Base-by-base conservation (phyloP, 2,888 invertebrate genomes). In the Andricus curvator region DNA sequence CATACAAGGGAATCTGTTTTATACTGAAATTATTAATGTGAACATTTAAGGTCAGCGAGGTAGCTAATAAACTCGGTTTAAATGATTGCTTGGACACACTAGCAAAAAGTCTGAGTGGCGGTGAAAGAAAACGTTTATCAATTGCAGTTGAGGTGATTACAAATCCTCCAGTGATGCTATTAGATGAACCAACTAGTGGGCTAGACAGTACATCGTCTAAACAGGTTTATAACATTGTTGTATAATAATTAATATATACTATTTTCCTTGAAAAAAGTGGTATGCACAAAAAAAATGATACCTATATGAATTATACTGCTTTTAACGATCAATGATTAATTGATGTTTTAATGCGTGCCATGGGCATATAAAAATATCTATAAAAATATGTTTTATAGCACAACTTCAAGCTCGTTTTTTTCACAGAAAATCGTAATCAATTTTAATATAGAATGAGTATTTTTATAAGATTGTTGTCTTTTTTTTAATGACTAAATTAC, bases 141-240 rank as follows among this genome's bases (percentile, higher is more conserved):
- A 95, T 95, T 37, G 95, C 94, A 4, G 90, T 94, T 68, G 95
- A 95, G 89, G 93, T 95, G 83, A 94, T 95, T 70, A 95, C 94
- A 84, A 95, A 94, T 86, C 95, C 95, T 2, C 94, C 94, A 3
- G 93, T 95, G 78, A 94, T 95, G 93, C 94, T 95, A 85, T 93
- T 95, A 83, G 95, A 95, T 88, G 95, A 95, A 86, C 95, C 95
- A 5, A 95, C 93, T 83, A 95, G 95, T 83, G 95, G 95, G 1
- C 92, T 95, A 60, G 95, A 95, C 88, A 94, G 95, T 64, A 94
- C 95, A 0, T 95, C 96, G 0, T 96, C 96, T n/a, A 94, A 95
- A 56, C 74, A 74, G 56, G 74, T 74, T 41, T 25, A 25, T 70
- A 56, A n/a, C 13, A 41, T 41, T 11, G 41, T 15, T 44, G 3